Evolutionary conservation across 1,140 invertebrate genomes (phyloP), one percentile per base, ranked within the genome.

Genomic region (Zaprionus ornatus): DNA sequence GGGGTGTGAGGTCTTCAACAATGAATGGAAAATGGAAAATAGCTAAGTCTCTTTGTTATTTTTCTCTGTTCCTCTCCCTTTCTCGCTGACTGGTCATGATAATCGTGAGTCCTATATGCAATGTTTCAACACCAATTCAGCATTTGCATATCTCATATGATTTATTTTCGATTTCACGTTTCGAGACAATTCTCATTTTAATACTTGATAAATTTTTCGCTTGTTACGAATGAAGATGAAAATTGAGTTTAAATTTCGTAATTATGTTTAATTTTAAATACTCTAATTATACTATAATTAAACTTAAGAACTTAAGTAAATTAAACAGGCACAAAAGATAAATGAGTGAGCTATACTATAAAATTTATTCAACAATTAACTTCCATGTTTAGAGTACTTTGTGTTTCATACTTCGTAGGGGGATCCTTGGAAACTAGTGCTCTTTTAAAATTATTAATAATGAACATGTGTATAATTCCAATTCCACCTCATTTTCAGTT

Each of bases 21-120:
- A 71, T 62, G 40, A 56, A 63, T 69, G 59, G 59, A 50, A 74
- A 74, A 54, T 52, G 37, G 10, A 66, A 21, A 71, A 19, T 32
- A 9, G 10, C 29, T 65, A 23, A 21, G 40, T 21, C 7, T 21
- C 29, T 15, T 48, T 50, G 17, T 40, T 40, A 1, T 35, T 15
- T 4, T 35, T 15, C 12, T 5, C 15, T 40, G 10, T 35, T 3
- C 13, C 15, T 17, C 40, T 42, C 6, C 17, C 4, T 13, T 13
- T 37, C 35, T 35, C 35, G 4, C 35, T 1, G 35, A 7, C 4
- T 57, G 29, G 21, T 66, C 70, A 66, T 73, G 70, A 73, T 37
- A 27, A 60, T 60, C 63, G 70, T 73, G 70, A 40, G 57, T 54
- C 19, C 21, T 32, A 73, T 59, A 54, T 17, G 35, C 40, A 37